Conservation (phyloP, 2,797 vertebrate genomes). For the Macroramphosus scolopax region DNA sequence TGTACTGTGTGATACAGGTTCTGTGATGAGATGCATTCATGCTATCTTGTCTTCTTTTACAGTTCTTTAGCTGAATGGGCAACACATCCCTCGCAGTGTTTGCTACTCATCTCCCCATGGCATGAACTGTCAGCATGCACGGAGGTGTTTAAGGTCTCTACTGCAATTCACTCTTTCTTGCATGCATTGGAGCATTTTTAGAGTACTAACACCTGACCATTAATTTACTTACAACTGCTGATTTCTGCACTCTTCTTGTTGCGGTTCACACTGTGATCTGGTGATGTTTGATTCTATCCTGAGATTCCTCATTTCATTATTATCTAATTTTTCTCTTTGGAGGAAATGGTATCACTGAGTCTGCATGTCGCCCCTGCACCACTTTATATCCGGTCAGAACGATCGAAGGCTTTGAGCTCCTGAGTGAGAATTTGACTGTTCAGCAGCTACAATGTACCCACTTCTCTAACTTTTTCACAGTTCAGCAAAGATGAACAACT, state of each 20-base stretch:
- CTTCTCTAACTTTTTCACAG: no score
- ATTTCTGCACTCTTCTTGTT: not conserved
- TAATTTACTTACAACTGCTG: not conserved
- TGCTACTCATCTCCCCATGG: constrained; percentile 30
- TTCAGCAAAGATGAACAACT: no score
- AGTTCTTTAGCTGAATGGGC: constrained; percentile 50
- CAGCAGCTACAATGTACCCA: no score
- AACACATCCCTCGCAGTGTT: constrained; percentile 18
- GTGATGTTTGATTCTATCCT: no score
- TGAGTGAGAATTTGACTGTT: no score
- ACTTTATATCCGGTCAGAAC: not conserved
- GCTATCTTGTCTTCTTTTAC: constrained; percentile 50
- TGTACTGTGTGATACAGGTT: no score
- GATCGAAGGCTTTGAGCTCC: no score
- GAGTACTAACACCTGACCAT: constrained; percentile 15
- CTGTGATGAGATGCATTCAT: no score
- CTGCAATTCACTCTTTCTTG: constrained; percentile 10
- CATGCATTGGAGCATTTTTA: no score
- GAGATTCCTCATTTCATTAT: constrained; percentile 8
- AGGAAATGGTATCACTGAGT: constrained; percentile 1
- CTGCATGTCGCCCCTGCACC: not conserved
- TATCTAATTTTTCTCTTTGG: constrained; percentile 4
- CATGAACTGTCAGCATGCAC: constrained; percentile 60
- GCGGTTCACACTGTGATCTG: not conserved
- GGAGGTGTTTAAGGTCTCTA: constrained; percentile 30